phyloP scores from a whole-genome alignment of 2,113 vertebrate species.

The Siphamia tubifer region DNA sequence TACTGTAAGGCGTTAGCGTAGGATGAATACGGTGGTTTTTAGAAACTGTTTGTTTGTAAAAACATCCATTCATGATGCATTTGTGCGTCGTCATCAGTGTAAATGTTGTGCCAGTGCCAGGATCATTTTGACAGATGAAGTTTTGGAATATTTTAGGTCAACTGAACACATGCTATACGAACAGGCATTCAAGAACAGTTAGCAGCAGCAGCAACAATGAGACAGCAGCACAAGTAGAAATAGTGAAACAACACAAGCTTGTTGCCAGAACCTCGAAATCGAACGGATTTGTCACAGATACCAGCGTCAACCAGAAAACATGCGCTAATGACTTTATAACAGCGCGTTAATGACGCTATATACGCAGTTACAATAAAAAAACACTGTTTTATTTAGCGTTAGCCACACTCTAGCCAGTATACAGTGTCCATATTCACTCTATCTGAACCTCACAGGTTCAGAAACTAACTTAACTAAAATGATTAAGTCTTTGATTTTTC shows the following conservation, averaged over 20 bases:
- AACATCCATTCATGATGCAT: neutral
- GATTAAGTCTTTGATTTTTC: neutral
- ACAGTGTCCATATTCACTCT: neutral
- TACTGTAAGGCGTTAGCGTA: too few species aligned
- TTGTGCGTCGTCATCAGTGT: neutral
- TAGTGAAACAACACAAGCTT: slow-evolving; percentile 49
- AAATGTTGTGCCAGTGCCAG: neutral
- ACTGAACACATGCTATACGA: slow-evolving; percentile 58
- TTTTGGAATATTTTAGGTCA: slow-evolving; percentile 11
- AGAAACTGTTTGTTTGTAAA: too few species aligned
- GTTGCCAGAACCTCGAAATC: slow-evolving; percentile 45
- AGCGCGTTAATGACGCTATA: slow-evolving; percentile 5
- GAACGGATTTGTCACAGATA: slow-evolving; percentile 65
- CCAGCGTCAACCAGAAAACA: slow-evolving; percentile 77
- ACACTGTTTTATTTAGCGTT: slow-evolving; percentile 2
- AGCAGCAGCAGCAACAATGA: slow-evolving; percentile 49
- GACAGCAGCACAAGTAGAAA: slow-evolving; percentile 51
- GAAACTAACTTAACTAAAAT: neutral
- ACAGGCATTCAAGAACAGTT: slow-evolving; percentile 40
- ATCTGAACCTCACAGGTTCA: slow-evolving; percentile 5
- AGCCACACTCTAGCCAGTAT: neutral
- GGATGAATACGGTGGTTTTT: too few species aligned
- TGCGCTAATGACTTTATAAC: slow-evolving; percentile 76
- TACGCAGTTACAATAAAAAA: slow-evolving; percentile 15
- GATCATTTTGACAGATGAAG: slow-evolving; percentile 34